Percentiles rank a stretch among this genome's conserved stretches.
Evolutionary conservation across 2,797 vertebrate genomes (phyloP).

Genomic region (Eutrigla gurnardus): DNA sequence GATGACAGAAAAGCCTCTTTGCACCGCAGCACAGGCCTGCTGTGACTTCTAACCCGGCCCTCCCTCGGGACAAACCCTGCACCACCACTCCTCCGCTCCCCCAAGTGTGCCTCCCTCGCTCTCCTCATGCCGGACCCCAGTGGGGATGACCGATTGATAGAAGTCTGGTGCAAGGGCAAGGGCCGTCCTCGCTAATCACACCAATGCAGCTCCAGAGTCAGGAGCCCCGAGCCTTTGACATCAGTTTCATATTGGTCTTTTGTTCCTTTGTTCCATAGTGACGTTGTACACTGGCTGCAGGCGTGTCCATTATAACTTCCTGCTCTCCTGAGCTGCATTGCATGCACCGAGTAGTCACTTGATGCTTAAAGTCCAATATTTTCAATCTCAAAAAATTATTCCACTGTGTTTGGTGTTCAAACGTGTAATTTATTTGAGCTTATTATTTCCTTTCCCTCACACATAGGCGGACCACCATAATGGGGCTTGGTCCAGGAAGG

Average conservation of each 20-base stretch:
- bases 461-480: constrained; percentile 50
- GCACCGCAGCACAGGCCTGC: constrained; percentile 73
- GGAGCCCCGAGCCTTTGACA: constrained; percentile 71
- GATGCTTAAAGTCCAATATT: constrained; percentile 20
- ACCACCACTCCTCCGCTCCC: constrained; percentile 64
- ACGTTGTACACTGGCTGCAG: constrained; percentile 49
- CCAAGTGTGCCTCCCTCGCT: constrained; percentile 63
- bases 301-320: constrained; percentile 56
- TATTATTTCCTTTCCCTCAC: constrained; percentile 55
- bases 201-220: constrained; percentile 77
- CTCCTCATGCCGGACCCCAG: constrained; percentile 58
- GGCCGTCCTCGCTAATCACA: constrained; percentile 83
- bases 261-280: constrained; percentile 71
- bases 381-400: constrained; percentile 29
- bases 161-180: constrained; percentile 75
- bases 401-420: constrained; percentile 41
- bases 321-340: constrained; percentile 55
- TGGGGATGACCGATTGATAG: constrained; percentile 54
- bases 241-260: constrained; percentile 76
- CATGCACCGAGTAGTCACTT: constrained; percentile 32
- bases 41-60: constrained; percentile 76
- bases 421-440: constrained; percentile 46
- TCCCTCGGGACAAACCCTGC: constrained; percentile 65
- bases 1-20: constrained; percentile 83
- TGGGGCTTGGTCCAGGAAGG: constrained; percentile 54